A percentile compares a stretch with the other conserved stretches of the same genome.
Evolutionary conservation across 2,888 invertebrate genomes (phyloP).

Genomic region (Psylliodes chrysocephalus): DNA sequence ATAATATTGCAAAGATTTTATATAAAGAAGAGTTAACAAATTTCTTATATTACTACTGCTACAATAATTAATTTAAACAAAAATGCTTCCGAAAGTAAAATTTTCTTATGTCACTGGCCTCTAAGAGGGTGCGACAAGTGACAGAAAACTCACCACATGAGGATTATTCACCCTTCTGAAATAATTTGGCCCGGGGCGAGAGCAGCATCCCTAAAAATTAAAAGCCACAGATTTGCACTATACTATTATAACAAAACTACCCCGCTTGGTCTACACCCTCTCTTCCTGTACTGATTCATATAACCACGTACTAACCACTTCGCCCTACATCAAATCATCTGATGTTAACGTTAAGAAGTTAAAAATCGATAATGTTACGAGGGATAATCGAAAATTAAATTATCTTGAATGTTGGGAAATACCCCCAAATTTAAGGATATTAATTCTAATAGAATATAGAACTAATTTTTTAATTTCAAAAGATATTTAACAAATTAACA

Average conservation of each 20-base stretch:
- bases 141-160: slow-evolving; percentile 46
- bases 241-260: slow-evolving; percentile 58
- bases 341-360: slow-evolving; percentile 49
- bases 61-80: too few relatives aligned
- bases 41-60: too few relatives aligned
- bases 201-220: slow-evolving; percentile 65
- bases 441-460: too few relatives aligned
- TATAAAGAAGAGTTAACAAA: too few relatives aligned
- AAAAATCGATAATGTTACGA: slow-evolving; percentile 49
- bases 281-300: slow-evolving; percentile 48
- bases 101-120: slow-evolving; percentile 5
- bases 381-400: slow-evolving; percentile 15
- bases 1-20: too few relatives aligned
- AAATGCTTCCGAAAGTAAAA: too few relatives aligned
- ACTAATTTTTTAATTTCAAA: too few relatives aligned
- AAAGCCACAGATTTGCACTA: slow-evolving; percentile 64
- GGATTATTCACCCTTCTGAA: slow-evolving; percentile 65
- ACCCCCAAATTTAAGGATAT: too few relatives aligned
- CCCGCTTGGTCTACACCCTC: slow-evolving; percentile 45
- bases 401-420: background rate
- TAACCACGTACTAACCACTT: slow-evolving; percentile 40
- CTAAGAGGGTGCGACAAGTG: slow-evolving; percentile 32
- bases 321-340: slow-evolving; percentile 49
- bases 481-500: too few relatives aligned
- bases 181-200: slow-evolving; percentile 60